Evolutionary conservation across 2,888 invertebrate species (phyloP).

Genomic region (Patella ulyssiponensis): DNA sequence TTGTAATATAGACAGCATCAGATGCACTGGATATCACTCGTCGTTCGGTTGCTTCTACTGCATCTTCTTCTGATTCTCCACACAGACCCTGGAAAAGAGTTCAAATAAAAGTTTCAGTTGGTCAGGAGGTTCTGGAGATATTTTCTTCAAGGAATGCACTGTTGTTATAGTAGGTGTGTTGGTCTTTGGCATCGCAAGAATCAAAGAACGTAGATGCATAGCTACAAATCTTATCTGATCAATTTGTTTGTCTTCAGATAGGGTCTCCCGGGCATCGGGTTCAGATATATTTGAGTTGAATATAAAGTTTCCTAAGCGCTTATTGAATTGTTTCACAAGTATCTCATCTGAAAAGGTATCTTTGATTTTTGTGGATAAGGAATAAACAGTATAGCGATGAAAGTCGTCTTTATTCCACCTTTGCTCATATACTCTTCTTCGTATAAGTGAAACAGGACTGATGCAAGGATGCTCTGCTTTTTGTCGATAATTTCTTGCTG

Average conservation of each 20-base stretch:
- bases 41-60: slow-evolving; percentile 8
- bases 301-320: slow-evolving; percentile 1
- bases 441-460: neutral
- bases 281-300: neutral
- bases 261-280: neutral
- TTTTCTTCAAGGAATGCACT: neutral
- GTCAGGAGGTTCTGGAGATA: too few species aligned
- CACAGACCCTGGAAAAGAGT: neutral
- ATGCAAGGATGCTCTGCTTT: neutral
- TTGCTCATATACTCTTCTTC: neutral
- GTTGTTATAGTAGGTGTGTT: neutral
- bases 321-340: neutral
- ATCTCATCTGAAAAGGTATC: neutral
- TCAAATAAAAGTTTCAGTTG: neutral
- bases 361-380: slow-evolving; percentile 6
- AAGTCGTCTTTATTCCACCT: neutral
- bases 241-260: neutral
- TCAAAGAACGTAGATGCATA: neutral
- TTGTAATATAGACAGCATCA: slow-evolving; percentile 13
- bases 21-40: slow-evolving; percentile 21
- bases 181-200: neutral
- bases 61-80: neutral
- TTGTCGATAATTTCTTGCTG: neutral
- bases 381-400: neutral
- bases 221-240: neutral